Evolutionary conservation across 2,888 invertebrate genomes (phyloP), one percentile per base, ranked within the genome.

Genomic region (Cerceris ruficornis): DNA sequence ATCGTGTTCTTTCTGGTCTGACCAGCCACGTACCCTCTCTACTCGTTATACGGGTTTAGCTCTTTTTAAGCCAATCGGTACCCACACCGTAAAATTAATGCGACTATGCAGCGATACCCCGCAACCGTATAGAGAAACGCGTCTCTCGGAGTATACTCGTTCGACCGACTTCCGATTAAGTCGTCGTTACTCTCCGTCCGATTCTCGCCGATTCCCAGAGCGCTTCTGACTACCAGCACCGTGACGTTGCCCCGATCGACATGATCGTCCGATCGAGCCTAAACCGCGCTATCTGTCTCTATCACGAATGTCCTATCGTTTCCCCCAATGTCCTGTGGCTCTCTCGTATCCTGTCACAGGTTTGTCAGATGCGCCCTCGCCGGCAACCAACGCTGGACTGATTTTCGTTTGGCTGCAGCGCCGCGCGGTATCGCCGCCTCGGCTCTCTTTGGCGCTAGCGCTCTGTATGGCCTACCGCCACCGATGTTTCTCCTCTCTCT

Each of bases 311-410:
- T 70, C 69, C 55, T 64, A 42, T 64, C 70, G 71, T 75, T 66
- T 52, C 46, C 43, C 52, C 69, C 66, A 60, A 70, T 52, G 65
- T 78, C 54, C 65, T 57, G 52, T 46, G 39, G 1, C 49, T 57
- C 55, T 42, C 58, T 69, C 58, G 77, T 67, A 46, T 60, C 75
- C 68, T 57, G 69, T 77, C 69, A 74, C 82, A 73, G 73, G 77
- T 49, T 83, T 80, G 83, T 77, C 86, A 88, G 88, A 88, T 88
- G 87, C 88, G 88, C 88, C 88, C 86, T 88, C 88, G 88, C 88
- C 91, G 91, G 89, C 91, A 90, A 90, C 88, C 89, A 90, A 90
- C 90, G 90, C 90, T 91, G 90, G 88, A 91, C 91, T 91, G 90
- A 91, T 90, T 89, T 88, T 90, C 90, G 87, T 90, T 89, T 88